These are phyloP conservation scores for Oryzias melastigma DNA, from an alignment of 2,113 vertebrate species.

Conservation along the genomic window DNA sequence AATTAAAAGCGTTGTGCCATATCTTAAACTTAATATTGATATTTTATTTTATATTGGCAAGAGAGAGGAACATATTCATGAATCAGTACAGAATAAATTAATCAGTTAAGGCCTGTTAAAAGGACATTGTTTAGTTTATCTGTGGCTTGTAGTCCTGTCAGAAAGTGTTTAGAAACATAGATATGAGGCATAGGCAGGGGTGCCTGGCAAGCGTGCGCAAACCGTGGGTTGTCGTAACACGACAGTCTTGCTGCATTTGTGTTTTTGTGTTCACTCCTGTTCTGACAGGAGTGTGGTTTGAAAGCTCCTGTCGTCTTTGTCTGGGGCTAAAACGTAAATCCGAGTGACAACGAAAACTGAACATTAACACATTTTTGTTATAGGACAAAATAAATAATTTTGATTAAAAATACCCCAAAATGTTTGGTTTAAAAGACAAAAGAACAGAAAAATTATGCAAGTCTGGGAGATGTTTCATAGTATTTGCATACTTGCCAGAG, in stretches of 20 bases:
- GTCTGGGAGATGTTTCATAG: too few relatives aligned
- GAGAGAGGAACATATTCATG: too few relatives aligned
- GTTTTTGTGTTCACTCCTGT: slow-evolving; percentile 31
- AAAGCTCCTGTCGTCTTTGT: slow-evolving; percentile 35
- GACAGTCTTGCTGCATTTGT: slow-evolving; percentile 39
- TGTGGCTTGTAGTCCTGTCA: slow-evolving; percentile 9
- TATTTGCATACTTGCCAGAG: too few relatives aligned
- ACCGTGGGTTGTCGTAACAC: slow-evolving; percentile 25
- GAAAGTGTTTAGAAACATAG: slow-evolving; percentile 3
- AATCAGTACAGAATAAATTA: too few relatives aligned
- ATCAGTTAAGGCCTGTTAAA: too few relatives aligned
- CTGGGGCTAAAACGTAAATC: slow-evolving; percentile 42
- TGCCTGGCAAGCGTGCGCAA: slow-evolving; percentile 17
- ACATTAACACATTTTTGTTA: slow-evolving; percentile 11
- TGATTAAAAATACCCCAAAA: too few relatives aligned
- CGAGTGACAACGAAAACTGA: slow-evolving; percentile 33
- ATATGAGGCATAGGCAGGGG: slow-evolving; percentile 4
- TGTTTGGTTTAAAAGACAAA: too few relatives aligned
- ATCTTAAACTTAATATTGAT: too few relatives aligned
- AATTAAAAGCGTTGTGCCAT: too few relatives aligned
- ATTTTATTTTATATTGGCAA: too few relatives aligned
- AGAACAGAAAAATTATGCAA: too few relatives aligned
- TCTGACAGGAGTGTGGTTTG: slow-evolving; percentile 27
- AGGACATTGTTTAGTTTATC: not conserved
- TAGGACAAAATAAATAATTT: too few relatives aligned